Conservation (phyloP, 2,797 vertebrate genomes). For the Ctenosaura bakeri region DNA sequence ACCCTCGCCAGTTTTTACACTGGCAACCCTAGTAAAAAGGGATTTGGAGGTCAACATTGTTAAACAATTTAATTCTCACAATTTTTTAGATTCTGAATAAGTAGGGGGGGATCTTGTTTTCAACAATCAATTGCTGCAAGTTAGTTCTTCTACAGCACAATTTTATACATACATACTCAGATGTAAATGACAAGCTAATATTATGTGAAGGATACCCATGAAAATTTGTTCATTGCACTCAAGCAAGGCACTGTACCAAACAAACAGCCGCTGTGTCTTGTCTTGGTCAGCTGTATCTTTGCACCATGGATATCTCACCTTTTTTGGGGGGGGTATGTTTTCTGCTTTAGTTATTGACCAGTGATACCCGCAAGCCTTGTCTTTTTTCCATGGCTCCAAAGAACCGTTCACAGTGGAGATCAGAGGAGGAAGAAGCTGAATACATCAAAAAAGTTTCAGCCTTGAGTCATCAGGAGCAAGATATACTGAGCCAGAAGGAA, state of each 20-base stretch:
- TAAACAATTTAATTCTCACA: not conserved
- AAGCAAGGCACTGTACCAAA: not conserved
- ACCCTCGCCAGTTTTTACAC: too few relatives aligned
- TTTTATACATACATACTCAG: not conserved
- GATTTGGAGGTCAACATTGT: not conserved
- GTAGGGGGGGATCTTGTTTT: not conserved
- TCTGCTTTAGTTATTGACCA: conserved; percentile 40
- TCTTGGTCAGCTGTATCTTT: not conserved
- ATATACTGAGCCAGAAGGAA: conserved; percentile 63
- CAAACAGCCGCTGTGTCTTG: too few relatives aligned
- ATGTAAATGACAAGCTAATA: not conserved
- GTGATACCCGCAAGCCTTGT: not conserved
- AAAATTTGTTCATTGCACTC: not conserved
- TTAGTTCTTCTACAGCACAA: not conserved
- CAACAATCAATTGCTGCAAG: not conserved
- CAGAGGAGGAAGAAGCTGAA: conserved; percentile 58
- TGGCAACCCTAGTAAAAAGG: not conserved
- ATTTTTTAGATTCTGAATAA: not conserved
- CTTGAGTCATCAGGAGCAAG: conserved; percentile 53
- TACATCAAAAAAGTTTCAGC: conserved; percentile 57
- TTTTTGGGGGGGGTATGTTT: not conserved
- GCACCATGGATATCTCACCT: not conserved
- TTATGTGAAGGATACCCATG: too few relatives aligned
- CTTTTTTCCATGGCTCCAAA: not conserved
- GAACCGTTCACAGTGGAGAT: conserved; percentile 5